A percentile compares a stretch with the other conserved stretches of the same genome.
These are phyloP conservation scores for Thysanoteuthis rhombus DNA, from an alignment of 2,888 invertebrate species.

Conservation along the genomic window DNA sequence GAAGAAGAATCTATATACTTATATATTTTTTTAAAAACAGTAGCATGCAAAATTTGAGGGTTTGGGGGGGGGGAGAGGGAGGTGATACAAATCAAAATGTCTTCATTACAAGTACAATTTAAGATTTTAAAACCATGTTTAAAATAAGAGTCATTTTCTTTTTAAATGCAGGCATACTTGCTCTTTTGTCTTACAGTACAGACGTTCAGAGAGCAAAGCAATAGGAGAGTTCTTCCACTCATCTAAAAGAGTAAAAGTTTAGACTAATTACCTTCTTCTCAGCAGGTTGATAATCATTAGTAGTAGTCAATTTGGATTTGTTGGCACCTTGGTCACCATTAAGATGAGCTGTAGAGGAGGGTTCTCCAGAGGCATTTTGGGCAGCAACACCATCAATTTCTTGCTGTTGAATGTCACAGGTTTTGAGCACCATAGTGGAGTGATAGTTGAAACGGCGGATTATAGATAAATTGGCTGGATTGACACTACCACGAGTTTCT, in stretches of 20 bases:
- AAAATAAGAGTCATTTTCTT: too few relatives aligned
- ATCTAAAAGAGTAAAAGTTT: neutral
- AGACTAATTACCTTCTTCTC: conserved; percentile 22
- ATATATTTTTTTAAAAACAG: too few relatives aligned
- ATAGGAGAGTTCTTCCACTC: neutral
- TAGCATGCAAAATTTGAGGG: too few relatives aligned
- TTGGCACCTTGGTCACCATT: conserved; percentile 2
- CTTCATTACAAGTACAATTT: too few relatives aligned
- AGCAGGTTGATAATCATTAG: conserved; percentile 16
- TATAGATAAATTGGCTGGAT: conserved; percentile 73
- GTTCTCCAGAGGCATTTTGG: neutral
- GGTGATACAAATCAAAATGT: too few relatives aligned
- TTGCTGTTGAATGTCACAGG: conserved; percentile 51
- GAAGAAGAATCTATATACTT: too few relatives aligned
- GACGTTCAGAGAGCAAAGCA: neutral
- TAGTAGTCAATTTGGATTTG: neutral
- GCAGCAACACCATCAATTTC: neutral
- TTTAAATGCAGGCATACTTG: too few relatives aligned
- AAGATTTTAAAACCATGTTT: too few relatives aligned
- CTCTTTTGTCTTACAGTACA: too few relatives aligned
- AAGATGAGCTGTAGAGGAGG: neutral
- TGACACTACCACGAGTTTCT: conserved; percentile 46
- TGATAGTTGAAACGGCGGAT: conserved; percentile 96
- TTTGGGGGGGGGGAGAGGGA: too few relatives aligned
- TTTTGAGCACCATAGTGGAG: conserved; percentile 88